Percentiles rank a stretch among this genome's conserved stretches.
These are phyloP conservation scores for Hoplostethus mediterraneus DNA, from an alignment of 2,797 vertebrate genomes.

Conservation along the genomic window DNA sequence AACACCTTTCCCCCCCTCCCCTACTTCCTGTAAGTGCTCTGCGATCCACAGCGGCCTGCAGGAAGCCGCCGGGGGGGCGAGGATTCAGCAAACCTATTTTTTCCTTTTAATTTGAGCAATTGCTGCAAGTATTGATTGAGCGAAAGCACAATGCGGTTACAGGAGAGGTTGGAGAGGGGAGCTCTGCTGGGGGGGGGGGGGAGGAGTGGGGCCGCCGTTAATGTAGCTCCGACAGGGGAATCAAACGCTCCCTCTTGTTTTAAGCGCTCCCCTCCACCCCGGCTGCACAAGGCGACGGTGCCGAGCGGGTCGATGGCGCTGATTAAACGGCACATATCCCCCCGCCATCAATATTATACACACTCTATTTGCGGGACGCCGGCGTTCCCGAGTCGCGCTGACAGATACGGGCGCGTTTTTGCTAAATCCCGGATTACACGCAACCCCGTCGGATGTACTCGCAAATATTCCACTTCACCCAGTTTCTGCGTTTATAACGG, in stretches of 20 bases:
- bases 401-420: background rate
- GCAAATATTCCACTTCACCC: background rate
- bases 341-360: constrained; percentile 92
- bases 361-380: constrained; percentile 88
- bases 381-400: constrained; percentile 50
- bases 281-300: constrained; percentile 70
- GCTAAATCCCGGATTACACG: background rate
- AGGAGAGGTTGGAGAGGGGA: constrained; percentile 74
- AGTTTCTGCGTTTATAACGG: constrained; percentile 10
- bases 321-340: constrained; percentile 94
- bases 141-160: constrained; percentile 76
- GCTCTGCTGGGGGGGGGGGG: constrained; percentile 10
- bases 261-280: constrained; percentile 72
- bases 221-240: constrained; percentile 78
- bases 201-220: constrained; percentile 62
- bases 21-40: constrained; percentile 79
- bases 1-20: constrained; percentile 64
- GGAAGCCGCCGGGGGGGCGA: constrained; percentile 75
- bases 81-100: constrained; percentile 81
- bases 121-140: constrained; percentile 82
- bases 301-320: constrained; percentile 91
- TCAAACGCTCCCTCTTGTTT: constrained; percentile 80
- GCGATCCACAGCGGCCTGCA: constrained; percentile 62
- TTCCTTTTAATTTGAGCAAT: constrained; percentile 84
- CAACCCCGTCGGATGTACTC: too few relatives aligned